Evolutionary conservation across 2,888 invertebrate species (phyloP), one percentile per base, ranked within the genome.

Genomic region (Imbricaverruca yamaguchii): DNA sequence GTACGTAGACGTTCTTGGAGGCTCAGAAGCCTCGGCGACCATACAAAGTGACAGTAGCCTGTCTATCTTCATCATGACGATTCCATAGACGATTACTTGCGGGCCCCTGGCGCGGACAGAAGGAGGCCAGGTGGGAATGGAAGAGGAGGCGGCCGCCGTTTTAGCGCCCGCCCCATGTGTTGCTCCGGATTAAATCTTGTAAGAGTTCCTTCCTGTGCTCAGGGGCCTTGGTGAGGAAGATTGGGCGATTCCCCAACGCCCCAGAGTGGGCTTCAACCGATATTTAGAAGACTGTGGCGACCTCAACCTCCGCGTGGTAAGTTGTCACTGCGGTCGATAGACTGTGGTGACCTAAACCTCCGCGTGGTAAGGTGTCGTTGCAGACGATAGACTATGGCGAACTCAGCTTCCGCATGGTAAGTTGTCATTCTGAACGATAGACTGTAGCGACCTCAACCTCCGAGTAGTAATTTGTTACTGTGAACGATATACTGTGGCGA

Each of bases 191-290:
- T 1, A 39, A 39, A 39, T 39, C 2, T 39, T 39, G 4, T 39
- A 39, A 39, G 39, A 39, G 39, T 39, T 39, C 39, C 39, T 39
- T 39, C 4, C 39, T 39, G 39, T 39, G 39, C 18, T 53, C 53
- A 74, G 74, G 53, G 18, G 74, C 53, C 74, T 74, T 15, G 74
- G 53, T 53, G 74, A 74, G 18, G 74, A 74, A 18, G 74, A 74
- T 53, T 74, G 74, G 74, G 8, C 74, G 53, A 4, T 74, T 18
- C 3, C 53, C 18, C 21, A 15, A 6, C 74, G 53, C 1, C 15
- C 74, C 12, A 15, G 74, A 10, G 53, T 74, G 74, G 74, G 53
- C 15, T 74, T 53, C 53, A 21, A 74, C 18, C 39, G 74, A 74
- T 13, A 74, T 74, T 6, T 74, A 74, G 74, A 53, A 7, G 53